These are phyloP conservation scores for Oscheius sp. DNA, from an alignment of 1,140 invertebrate species.

Conservation along the genomic window DNA sequence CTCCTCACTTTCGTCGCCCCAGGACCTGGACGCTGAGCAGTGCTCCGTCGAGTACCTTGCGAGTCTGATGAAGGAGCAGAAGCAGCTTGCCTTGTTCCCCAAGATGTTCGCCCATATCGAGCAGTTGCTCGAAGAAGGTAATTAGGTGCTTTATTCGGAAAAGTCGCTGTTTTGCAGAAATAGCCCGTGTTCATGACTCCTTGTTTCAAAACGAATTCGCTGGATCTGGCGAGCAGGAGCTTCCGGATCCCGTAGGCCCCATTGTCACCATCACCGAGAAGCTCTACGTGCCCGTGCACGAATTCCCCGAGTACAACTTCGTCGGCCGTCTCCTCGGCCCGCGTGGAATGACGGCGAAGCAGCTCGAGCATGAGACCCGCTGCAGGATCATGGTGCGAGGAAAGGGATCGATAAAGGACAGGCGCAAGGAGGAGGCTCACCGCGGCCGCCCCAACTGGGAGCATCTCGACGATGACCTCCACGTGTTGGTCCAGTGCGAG, in stretches of 20 bases:
- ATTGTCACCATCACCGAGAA: slow-evolving; percentile 91
- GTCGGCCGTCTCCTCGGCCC: slow-evolving; percentile 98
- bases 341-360: slow-evolving; percentile 98
- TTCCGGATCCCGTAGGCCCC: slow-evolving; percentile 88
- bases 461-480: slow-evolving; percentile 95
- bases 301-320: slow-evolving; percentile 99
- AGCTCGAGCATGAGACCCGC: slow-evolving; percentile 97
- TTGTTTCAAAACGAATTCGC: slow-evolving; percentile 92
- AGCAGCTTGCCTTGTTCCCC: slow-evolving; percentile 96
- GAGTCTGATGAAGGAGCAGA: slow-evolving; percentile 99
- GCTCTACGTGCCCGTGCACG: slow-evolving; percentile 97
- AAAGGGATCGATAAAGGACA: slow-evolving; percentile 99
- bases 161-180: slow-evolving; percentile 73
- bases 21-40: background rate
- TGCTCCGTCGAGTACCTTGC: slow-evolving; percentile 82
- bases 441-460: slow-evolving; percentile 99
- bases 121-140: slow-evolving; percentile 96
- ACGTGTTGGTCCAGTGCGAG: slow-evolving; percentile 87
- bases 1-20: background rate
- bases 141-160: slow-evolving; percentile 61
- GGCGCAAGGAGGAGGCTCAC: slow-evolving; percentile 97
- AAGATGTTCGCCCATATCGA: slow-evolving; percentile 99
- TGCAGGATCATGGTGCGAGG: slow-evolving; percentile 99
- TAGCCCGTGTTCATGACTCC: slow-evolving; percentile 77
- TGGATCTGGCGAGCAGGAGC: slow-evolving; percentile 78